Percentiles rank a stretch among this genome's conserved stretches.
Conservation (phyloP, 2,888 invertebrate genomes). For the Scelioninae gen. 2 region DNA sequence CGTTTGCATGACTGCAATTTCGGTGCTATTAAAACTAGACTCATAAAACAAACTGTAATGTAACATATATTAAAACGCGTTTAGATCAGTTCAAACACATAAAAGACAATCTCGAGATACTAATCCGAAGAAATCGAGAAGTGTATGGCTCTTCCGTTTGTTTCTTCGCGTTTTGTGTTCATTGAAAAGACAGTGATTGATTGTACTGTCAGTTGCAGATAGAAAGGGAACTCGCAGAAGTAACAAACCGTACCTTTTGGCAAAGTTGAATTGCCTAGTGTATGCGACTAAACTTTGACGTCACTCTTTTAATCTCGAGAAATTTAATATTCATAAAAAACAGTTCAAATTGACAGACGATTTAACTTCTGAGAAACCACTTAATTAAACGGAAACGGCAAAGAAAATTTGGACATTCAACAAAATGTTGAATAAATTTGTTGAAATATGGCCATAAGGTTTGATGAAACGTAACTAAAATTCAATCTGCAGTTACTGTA, state of each 20-base stretch:
- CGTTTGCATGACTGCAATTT: no score
- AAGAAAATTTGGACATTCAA: no score
- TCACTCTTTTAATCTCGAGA: neutral
- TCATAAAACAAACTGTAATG: no score
- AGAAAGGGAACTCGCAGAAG: conserved; percentile 70
- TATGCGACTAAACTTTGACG: conserved; percentile 10
- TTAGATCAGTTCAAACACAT: conserved; percentile 11
- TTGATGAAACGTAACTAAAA: no score
- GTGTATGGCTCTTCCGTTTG: conserved; percentile 57
- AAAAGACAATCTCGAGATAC: conserved; percentile 28
- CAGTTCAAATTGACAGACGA: no score
- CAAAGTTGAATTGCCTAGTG: conserved; percentile 66
- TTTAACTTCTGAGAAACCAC: no score
- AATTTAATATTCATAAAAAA: no score
- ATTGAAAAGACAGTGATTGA: conserved; percentile 72
- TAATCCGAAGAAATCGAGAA: conserved; percentile 40
- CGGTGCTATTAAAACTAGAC: no score
- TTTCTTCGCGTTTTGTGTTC: conserved; percentile 68
- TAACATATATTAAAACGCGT: neutral
- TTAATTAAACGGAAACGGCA: no score
- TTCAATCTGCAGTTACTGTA: no score
- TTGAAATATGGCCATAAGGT: no score
- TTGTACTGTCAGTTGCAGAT: conserved; percentile 73
- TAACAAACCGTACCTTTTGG: conserved; percentile 70
- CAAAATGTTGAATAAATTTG: no score